These are phyloP conservation scores for Leguminivora glycinivorella DNA, from an alignment of 1,140 invertebrate genomes.

Conservation along the genomic window DNA sequence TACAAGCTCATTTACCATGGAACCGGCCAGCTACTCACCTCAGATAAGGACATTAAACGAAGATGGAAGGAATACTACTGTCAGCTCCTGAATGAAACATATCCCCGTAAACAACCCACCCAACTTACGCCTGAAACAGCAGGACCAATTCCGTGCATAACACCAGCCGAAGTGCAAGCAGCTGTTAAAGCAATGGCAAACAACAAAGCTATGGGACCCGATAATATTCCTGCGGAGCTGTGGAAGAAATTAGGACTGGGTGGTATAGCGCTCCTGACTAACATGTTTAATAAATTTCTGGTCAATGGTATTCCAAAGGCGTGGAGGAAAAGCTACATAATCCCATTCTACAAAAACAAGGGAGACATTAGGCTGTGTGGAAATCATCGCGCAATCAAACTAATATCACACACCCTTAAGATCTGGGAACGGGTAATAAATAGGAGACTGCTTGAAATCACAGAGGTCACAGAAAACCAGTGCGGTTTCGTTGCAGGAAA, in stretches of 20 bases:
- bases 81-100: not conserved
- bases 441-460: too few relatives aligned
- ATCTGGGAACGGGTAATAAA: not conserved
- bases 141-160: too few relatives aligned
- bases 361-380: not conserved
- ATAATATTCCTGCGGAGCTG: too few relatives aligned
- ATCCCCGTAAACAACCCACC: too few relatives aligned
- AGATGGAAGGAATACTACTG: not conserved
- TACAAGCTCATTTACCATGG: not conserved
- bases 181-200: too few relatives aligned
- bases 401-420: not conserved
- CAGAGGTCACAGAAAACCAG: too few relatives aligned
- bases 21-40: too few relatives aligned
- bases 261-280: not conserved
- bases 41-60: not conserved
- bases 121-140: too few relatives aligned
- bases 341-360: constrained; percentile 22
- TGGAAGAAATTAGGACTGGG: not conserved
- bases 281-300: not conserved
- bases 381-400: not conserved
- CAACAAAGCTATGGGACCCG: too few relatives aligned
- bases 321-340: not conserved
- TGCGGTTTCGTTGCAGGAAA: too few relatives aligned
- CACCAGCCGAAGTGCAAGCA: too few relatives aligned
- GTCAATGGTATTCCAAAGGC: not conserved